Percentiles rank a stretch among this genome's conserved stretches.
phyloP scores from a whole-genome alignment of 2,888 invertebrate species.

The Dicranocentrus wangi region DNA sequence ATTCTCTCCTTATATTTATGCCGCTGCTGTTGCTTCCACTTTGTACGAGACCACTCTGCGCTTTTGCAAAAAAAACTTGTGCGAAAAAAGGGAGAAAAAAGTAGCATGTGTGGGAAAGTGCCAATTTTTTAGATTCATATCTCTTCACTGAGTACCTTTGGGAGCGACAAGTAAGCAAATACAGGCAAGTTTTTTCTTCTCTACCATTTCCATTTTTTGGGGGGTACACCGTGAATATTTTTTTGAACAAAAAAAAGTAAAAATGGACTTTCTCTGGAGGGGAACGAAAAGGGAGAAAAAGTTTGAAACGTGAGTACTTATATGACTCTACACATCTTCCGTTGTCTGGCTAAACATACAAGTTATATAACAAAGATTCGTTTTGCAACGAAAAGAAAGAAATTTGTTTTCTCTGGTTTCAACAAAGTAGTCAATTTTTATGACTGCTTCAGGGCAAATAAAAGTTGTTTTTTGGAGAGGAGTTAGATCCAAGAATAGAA shows the following conservation, averaged over 20 bases:
- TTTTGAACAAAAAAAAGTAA: neutral
- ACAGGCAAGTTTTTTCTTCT: constrained; percentile 18
- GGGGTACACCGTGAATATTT: constrained; percentile 30
- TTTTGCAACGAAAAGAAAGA: neutral
- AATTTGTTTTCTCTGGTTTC: constrained; percentile 14
- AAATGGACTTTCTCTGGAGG: constrained; percentile 20
- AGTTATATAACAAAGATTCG: constrained; percentile 3
- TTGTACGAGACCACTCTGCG: constrained; percentile 1
- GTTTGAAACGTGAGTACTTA: neutral
- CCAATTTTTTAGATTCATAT: constrained; percentile 66
- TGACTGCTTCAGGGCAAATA: constrained; percentile 28
- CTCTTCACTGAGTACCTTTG: constrained; percentile 40
- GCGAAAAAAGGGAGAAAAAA: constrained; percentile 35
- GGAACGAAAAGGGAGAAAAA: constrained; percentile 15
- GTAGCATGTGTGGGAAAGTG: constrained; percentile 65
- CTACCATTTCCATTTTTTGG: neutral
- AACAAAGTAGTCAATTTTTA: constrained; percentile 32
- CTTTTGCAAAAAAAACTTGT: constrained; percentile 12
- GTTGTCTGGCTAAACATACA: no score
- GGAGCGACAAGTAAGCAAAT: constrained; percentile 18
- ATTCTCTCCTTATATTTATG: no score
- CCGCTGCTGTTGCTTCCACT: constrained; percentile 37
- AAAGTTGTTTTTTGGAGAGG: neutral
- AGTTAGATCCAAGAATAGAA: neutral
- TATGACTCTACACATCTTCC: no score